These are phyloP conservation scores for Anser brachyrhynchus DNA, from an alignment of 2,113 vertebrate species.

Conservation along the genomic window DNA sequence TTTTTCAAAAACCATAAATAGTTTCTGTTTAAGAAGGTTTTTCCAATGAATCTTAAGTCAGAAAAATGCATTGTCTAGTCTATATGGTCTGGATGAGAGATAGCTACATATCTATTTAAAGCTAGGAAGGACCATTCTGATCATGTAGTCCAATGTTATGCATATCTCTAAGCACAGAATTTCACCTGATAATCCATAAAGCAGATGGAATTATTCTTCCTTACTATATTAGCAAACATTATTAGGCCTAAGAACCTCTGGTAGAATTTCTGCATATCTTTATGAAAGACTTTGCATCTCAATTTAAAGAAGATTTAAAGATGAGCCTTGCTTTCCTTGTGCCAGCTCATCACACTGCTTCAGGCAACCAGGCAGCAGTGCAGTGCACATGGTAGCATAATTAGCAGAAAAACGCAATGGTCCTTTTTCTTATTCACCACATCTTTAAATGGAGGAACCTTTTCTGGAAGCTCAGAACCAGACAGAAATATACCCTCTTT, in stretches of 20 bases:
- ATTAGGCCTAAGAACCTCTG: not conserved
- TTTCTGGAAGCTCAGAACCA: not conserved
- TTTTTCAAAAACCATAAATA: not conserved
- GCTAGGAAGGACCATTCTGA: not conserved
- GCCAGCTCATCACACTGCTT: not conserved
- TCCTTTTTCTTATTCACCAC: not conserved
- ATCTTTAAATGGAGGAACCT: not conserved
- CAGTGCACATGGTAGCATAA: accelerated
- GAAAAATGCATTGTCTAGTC: not conserved
- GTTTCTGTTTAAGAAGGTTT: not conserved
- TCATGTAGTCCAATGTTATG: not conserved
- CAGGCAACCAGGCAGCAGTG: not conserved
- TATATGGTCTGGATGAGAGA: not conserved
- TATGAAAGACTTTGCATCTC: not conserved
- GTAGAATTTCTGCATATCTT: not conserved
- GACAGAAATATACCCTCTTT: not conserved
- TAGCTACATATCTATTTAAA: not conserved
- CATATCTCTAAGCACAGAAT: not conserved
- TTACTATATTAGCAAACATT: not conserved
- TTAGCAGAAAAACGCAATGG: not conserved
- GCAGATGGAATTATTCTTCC: not conserved
- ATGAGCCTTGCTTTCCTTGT: not conserved
- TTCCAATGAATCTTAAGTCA: not conserved
- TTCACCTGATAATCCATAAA: conserved; percentile 18
- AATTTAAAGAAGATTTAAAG: not conserved